Conservation (phyloP, 2,797 vertebrate species). For the Orientallactaga sibirica region DNA sequence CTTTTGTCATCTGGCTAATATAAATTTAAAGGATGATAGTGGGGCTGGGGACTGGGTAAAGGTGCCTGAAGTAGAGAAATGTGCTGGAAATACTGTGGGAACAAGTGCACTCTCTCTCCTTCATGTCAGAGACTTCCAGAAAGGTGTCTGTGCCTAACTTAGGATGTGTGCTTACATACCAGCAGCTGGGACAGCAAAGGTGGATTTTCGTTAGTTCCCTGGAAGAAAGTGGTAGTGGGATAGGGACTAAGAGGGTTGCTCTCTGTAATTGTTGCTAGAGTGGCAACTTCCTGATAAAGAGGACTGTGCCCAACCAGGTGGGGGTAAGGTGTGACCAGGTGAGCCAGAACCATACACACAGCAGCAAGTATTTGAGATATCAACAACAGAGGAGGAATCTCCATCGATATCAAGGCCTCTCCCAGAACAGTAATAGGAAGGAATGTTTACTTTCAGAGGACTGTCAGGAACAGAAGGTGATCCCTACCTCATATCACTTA, state of each 20-base stretch:
- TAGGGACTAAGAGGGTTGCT: neutral
- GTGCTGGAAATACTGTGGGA: neutral
- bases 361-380: neutral
- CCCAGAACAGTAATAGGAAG: neutral
- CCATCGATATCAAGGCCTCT: neutral
- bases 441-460: neutral
- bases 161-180: neutral
- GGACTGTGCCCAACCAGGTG: neutral
- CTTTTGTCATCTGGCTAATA: neutral
- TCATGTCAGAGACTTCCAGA: neutral
- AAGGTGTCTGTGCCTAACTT: neutral
- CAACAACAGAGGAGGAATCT: neutral
- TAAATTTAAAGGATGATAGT: neutral
- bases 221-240: neutral
- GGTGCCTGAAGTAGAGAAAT: neutral
- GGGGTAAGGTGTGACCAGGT: neutral
- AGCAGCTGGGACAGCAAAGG: neutral
- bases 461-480: neutral
- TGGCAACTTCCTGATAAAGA: constrained; percentile 7
- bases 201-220: neutral
- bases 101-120: neutral
- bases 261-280: neutral
- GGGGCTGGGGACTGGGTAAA: neutral
- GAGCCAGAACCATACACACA: neutral
- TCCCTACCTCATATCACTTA: neutral